phyloP scores from a whole-genome alignment of 2,113 vertebrate species.

The Halichoeres trimaculatus region DNA sequence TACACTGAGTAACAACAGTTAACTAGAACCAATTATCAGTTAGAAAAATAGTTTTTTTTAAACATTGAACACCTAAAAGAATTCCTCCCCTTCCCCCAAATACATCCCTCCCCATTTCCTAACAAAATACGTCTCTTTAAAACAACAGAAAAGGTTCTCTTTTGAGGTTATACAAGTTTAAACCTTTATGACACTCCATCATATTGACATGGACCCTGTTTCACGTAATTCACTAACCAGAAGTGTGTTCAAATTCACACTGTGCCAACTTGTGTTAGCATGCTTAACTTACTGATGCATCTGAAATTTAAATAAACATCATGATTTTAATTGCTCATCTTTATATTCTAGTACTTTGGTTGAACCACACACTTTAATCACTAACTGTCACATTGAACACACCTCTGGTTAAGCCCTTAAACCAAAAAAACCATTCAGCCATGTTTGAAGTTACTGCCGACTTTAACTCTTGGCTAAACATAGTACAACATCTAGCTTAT shows the following conservation, averaged over 20 bases:
- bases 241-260: conserved; percentile 64
- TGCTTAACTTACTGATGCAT: not conserved
- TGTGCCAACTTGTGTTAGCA: not conserved
- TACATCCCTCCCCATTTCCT: conserved; percentile 59
- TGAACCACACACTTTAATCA: conserved; percentile 3
- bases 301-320: conserved; percentile 20
- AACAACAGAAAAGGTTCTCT: conserved; percentile 39
- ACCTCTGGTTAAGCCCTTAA: conserved; percentile 73
- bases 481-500: conserved; percentile 73
- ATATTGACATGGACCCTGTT: conserved; percentile 60
- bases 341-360: conserved; percentile 50
- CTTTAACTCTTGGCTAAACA: conserved; percentile 49
- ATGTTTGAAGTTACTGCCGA: conserved; percentile 31
- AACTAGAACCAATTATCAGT: conserved; percentile 69
- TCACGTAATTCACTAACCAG: conserved; percentile 57
- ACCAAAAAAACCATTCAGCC: conserved; percentile 56
- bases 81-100: conserved; percentile 47
- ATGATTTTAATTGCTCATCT: not conserved
- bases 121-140: conserved; percentile 81
- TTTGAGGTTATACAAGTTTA: conserved; percentile 72
- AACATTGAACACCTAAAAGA: conserved; percentile 78
- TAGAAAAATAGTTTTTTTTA: conserved; percentile 79
- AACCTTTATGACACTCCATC: conserved; percentile 51
- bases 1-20: conserved; percentile 64
- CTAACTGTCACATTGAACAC: conserved; percentile 42